These are phyloP conservation scores for Hippocampus zosterae DNA, from an alignment of 2,113 vertebrate genomes.

Conservation along the genomic window DNA sequence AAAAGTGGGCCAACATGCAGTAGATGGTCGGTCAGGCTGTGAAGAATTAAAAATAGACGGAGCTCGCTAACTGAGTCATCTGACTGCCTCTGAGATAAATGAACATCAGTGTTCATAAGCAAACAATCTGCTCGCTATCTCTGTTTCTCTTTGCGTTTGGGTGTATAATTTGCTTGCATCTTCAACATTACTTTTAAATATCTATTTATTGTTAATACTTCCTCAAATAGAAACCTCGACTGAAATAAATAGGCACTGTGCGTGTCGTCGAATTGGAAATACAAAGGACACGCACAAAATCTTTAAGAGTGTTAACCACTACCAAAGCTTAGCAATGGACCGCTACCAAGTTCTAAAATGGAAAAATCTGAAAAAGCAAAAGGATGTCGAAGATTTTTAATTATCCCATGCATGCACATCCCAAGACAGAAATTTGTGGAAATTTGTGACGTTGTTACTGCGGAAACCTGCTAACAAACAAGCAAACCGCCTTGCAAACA, in stretches of 20 bases:
- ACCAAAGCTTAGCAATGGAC: background rate
- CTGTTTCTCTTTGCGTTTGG: slow-evolving; percentile 10
- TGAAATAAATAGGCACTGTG: background rate
- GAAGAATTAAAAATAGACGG: slow-evolving; percentile 52
- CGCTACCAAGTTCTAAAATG: no score
- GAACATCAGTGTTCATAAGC: slow-evolving; percentile 38
- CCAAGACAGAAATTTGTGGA: no score
- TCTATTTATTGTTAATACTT: background rate
- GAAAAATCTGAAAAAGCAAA: background rate
- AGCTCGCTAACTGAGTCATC: slow-evolving; percentile 50
- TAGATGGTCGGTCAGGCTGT: slow-evolving; percentile 34
- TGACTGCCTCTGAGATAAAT: slow-evolving; percentile 27
- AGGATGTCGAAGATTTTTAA: no score
- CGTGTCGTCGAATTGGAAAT: background rate
- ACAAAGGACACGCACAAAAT: background rate
- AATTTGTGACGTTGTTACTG: no score
- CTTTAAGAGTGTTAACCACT: background rate
- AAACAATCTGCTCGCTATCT: slow-evolving; percentile 17
- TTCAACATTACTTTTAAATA: slow-evolving; percentile 2
- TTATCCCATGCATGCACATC: no score
- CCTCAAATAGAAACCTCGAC: background rate
- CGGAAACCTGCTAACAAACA: background rate
- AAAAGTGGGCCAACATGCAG: slow-evolving; percentile 27
- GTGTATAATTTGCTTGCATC: background rate
- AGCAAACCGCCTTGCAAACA: background rate